phyloP scores from a whole-genome alignment of 2,888 invertebrate species.

The Escarpia spicata region DNA sequence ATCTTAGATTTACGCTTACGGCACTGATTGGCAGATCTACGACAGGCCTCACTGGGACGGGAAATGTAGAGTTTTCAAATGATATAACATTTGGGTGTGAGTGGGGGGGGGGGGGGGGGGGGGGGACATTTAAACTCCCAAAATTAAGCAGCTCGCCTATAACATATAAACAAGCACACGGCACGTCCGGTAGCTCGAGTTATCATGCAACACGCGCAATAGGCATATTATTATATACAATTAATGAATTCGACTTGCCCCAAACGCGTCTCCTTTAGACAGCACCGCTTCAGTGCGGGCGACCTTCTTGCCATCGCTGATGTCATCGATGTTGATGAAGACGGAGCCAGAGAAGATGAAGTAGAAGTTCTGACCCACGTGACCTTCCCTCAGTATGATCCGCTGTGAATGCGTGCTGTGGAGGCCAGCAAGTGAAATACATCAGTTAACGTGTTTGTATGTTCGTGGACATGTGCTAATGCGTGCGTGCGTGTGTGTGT shows the following conservation, averaged over 20 bases:
- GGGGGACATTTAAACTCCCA: too few species aligned
- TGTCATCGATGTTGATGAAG: slow-evolving; percentile 45
- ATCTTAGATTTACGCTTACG: too few species aligned
- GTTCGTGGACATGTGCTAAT: not conserved
- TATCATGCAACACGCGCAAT: not conserved
- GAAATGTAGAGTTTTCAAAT: too few species aligned
- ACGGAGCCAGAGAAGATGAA: slow-evolving; percentile 47
- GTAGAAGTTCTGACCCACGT: slow-evolving; percentile 45
- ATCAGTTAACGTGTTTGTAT: not conserved
- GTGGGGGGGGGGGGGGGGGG: too few species aligned
- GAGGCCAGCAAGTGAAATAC: not conserved
- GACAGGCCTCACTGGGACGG: too few species aligned
- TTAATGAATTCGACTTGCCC: slow-evolving; percentile 36
- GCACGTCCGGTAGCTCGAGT: not conserved
- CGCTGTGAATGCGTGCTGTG: slow-evolving; percentile 41
- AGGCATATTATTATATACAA: not conserved
- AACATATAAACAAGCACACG: not conserved
- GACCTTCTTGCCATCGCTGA: slow-evolving; percentile 32
- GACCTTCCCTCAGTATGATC: slow-evolving; percentile 43
- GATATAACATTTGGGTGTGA: too few species aligned
- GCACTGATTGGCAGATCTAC: too few species aligned
- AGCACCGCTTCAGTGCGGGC: slow-evolving; percentile 41
- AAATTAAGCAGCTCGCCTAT: too few species aligned
- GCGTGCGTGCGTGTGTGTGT: too few species aligned
- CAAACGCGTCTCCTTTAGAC: slow-evolving; percentile 44